phyloP scores from a whole-genome alignment of 2,888 invertebrate species.

The Aphidius colemani region DNA sequence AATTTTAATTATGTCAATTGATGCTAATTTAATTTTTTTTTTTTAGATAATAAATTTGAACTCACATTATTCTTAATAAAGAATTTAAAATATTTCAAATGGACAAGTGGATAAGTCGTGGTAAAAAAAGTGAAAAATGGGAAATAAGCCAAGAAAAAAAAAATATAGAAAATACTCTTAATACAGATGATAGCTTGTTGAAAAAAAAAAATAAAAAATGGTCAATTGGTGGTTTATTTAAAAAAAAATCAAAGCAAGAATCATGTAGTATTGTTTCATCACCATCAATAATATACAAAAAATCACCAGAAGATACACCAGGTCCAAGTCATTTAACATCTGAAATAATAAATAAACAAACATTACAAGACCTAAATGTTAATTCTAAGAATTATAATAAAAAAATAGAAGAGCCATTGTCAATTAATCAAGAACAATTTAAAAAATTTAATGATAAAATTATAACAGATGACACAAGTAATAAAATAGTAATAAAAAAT shows the following conservation, averaged over 20 bases:
- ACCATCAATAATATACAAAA: background rate
- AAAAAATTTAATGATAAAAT: slow-evolving; percentile 32
- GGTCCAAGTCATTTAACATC: background rate
- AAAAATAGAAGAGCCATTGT: background rate
- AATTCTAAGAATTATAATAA: slow-evolving; percentile 7
- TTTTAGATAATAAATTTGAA: too few species aligned
- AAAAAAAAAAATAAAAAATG: slow-evolving; percentile 75
- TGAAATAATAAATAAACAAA: background rate
- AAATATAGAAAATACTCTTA: background rate
- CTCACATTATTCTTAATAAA: too few species aligned
- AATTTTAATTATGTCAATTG: too few species aligned
- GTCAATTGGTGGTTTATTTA: slow-evolving; percentile 80
- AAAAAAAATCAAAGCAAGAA: slow-evolving; percentile 67
- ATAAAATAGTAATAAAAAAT: slow-evolving; percentile 60
- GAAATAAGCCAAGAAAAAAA: slow-evolving; percentile 26
- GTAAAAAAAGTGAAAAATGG: slow-evolving; percentile 39
- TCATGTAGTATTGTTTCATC: background rate
- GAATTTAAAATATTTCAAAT: slow-evolving; percentile 29
- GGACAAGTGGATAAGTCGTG: slow-evolving; percentile 46
- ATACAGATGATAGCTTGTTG: slow-evolving; percentile 35
- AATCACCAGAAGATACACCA: background rate
- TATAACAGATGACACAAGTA: slow-evolving; percentile 52
- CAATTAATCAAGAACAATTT: slow-evolving; percentile 35
- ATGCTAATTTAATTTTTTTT: too few species aligned
- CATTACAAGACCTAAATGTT: slow-evolving; percentile 1